Conservation (phyloP, 1,140 invertebrate genomes). For the Chironomus striatipennis region DNA sequence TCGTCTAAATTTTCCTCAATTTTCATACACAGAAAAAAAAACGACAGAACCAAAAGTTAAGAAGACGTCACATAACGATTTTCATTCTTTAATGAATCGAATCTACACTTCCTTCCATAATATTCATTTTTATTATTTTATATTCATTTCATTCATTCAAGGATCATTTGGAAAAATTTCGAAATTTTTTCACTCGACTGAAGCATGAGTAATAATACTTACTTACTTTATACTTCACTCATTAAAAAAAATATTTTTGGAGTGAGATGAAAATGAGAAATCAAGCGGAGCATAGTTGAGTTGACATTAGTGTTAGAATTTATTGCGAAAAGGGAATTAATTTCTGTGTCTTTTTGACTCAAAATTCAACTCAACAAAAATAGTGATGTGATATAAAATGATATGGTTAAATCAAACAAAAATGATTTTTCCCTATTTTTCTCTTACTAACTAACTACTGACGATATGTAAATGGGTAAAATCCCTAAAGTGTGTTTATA, state of each 20-base stretch:
- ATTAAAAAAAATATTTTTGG: not conserved
- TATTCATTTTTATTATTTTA: not conserved
- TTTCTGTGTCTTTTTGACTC: no score
- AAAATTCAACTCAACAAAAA: no score
- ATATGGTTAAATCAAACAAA: no score
- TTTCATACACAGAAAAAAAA: no score
- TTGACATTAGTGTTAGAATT: not conserved
- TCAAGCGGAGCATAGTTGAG: conserved; percentile 3
- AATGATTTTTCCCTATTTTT: no score
- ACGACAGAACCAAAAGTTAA: no score
- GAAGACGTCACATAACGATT: no score
- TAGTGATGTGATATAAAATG: no score
- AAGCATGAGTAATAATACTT: not conserved
- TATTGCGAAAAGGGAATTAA: conserved; percentile 1
- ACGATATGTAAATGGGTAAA: not conserved
- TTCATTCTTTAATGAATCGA: no score
- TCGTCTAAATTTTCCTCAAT: no score
- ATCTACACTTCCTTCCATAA: not conserved
- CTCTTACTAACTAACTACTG: no score
- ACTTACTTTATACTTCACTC: not conserved
- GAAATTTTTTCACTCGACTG: conserved; percentile 1
- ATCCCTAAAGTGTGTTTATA: not conserved
- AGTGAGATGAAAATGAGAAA: not conserved
- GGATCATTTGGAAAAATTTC: not conserved
- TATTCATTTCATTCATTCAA: conserved; percentile 2